Conservation (phyloP, 2,797 vertebrate species). For the Parauchenoglanis punctatus region DNA sequence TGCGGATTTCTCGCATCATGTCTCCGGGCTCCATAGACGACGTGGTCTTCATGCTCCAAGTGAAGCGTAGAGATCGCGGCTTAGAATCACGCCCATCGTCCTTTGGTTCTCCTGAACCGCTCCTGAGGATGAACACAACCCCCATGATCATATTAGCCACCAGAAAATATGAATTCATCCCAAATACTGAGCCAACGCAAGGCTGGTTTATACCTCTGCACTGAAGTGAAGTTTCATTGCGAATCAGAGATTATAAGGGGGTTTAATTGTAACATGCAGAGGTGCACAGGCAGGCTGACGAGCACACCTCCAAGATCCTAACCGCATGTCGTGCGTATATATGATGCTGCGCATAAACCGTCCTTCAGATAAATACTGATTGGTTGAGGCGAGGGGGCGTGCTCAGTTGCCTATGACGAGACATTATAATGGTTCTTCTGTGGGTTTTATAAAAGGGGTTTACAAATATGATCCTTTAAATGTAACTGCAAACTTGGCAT, state of each 20-base stretch:
- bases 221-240: neutral
- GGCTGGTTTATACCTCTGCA: neutral
- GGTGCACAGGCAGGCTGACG: neutral
- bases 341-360: neutral
- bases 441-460: neutral
- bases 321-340: neutral
- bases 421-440: neutral
- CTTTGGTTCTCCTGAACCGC: slow-evolving; percentile 80
- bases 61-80: slow-evolving; percentile 81
- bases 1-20: slow-evolving; percentile 90
- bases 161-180: neutral
- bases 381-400: neutral
- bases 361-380: neutral
- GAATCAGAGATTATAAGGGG: neutral
- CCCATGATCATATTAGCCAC: neutral
- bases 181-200: neutral
- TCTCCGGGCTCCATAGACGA: slow-evolving; percentile 87
- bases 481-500: neutral
- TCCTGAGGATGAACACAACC: slow-evolving; percentile 66
- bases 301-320: neutral
- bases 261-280: neutral
- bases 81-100: slow-evolving; percentile 85
- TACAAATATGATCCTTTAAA: neutral
- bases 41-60: slow-evolving; percentile 92
- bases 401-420: neutral